Evolutionary conservation across 2,113 vertebrate species (phyloP), one percentile per base, ranked within the genome.

Genomic region (Saguinus imperator): DNA sequence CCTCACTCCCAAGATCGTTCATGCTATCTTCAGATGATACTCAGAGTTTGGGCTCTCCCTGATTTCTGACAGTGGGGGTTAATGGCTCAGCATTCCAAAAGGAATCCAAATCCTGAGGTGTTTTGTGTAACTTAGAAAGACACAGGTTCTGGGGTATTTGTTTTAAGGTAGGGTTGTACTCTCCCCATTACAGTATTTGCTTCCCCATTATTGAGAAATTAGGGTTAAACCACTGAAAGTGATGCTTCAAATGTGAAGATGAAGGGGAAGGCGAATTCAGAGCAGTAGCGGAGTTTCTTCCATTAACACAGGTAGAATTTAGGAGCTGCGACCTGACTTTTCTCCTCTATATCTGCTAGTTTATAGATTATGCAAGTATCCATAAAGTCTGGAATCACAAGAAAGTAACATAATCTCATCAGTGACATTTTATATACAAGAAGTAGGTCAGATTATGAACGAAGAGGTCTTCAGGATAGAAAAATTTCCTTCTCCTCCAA

Each of bases 391-490:
- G 37, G 20, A 87, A 87, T 27, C 68, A 87, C 2, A 72, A 18
- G 70, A 37, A 91, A 52, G 57, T 89, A 55, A 48, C 11, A 75
- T 57, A 55, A 20, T 43, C 18, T 61, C 52, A 79, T 87, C 68
- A 82, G 58, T 32, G 82, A 75, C 37, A 52, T 12, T 35, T 81
- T 55, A 50, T 81, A n/a, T 68, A 40, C 55, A 73, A 35, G 37
- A 88, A 92, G 43, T 55, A 93, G 43, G 7, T 84, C 84, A 88
- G 43, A 88, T 95, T 88, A 73, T 50, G 17, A 89, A 85, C 50
- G 55, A 91, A 88, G 18, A n/a, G 4, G 43, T 80, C 77, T 57
- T 83, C 72, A 80, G 79, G 21, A 87, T 11, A 85, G n/a, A 77
- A 81, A 85, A 83, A 52, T 72, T 52, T 91, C 32, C 20, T 57